Base-by-base conservation (phyloP, 2,113 vertebrate genomes). In the Elephas maximus region DNA sequence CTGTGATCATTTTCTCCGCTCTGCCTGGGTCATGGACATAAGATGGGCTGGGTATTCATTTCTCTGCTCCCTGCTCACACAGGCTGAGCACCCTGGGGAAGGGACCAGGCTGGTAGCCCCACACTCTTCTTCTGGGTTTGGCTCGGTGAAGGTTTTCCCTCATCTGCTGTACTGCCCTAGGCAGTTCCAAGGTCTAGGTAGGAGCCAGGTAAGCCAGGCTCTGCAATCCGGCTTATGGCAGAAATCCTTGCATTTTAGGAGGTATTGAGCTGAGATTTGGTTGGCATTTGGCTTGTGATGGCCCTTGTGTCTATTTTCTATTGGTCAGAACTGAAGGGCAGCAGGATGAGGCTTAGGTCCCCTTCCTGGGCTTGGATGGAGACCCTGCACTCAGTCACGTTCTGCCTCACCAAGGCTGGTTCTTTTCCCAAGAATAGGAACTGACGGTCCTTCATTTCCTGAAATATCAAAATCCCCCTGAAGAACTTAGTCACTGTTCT, bases 401-500 rank as follows among this genome's bases (percentile, higher is more conserved):
- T 71, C 51, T 77, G 23, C 21, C 1, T 80, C 69, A 81, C 24
- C n/a, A 60, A 41, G 18, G 37, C 65, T 71, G 84, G 20, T 20
- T 73, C 79, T 76, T 65, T 65, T 28, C 24, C 60, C 44, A 57
- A 81, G 45, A 45, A 62, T 95, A 62, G 62, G 26, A 26, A 45
- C 30, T 51, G 11, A 41, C 26, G 33, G 2, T 37, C 76, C 88
- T 93, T 69, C 18, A 30, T 44, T 10, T 73, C 17, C 0, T 48
- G 30, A 93, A 45, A 69, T 53, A 67, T 15, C 23, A 23, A 82
- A 33, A 37, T 60, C 63, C 69, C 65, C 69, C 44, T 44, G 74
- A 48, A 91, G 74, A 90, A 87, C 41, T 2, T 20, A 84, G 57
- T 48, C 21, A 28, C 23, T 90, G 73, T 94, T 91, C 63, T 44